A percentile compares a stretch with the other conserved stretches of the same genome.
phyloP scores from a whole-genome alignment of 2,888 invertebrate genomes.

The Nemotelus nigrinus region DNA sequence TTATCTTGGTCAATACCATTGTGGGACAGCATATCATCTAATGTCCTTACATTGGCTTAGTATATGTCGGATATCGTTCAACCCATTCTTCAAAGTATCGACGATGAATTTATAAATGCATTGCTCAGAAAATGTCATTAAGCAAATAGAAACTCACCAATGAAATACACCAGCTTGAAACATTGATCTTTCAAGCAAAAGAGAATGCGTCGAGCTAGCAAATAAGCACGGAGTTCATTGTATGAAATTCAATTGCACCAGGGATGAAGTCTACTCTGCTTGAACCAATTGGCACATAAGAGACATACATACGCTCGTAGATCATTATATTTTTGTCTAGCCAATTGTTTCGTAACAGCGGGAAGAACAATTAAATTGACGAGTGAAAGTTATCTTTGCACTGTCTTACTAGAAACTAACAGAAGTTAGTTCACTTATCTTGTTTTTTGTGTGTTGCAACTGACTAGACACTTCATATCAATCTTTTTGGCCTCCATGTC shows the following conservation, averaged over 20 bases:
- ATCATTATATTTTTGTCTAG: too few relatives aligned
- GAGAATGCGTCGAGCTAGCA: too few relatives aligned
- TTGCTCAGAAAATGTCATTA: too few relatives aligned
- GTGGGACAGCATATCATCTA: too few relatives aligned
- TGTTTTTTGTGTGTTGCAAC: not conserved
- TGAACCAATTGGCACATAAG: conserved; percentile 2
- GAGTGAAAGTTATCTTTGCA: conserved; percentile 29
- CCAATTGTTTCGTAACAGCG: conserved; percentile 20
- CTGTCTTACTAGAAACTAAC: conserved; percentile 8
- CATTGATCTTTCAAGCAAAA: too few relatives aligned
- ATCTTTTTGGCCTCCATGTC: not conserved
- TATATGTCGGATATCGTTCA: too few relatives aligned
- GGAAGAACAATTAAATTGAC: conserved; percentile 32
- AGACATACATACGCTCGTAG: not conserved
- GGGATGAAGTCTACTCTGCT: not conserved
- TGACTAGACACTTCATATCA: not conserved
- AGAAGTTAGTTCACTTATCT: conserved; percentile 12
- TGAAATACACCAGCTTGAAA: too few relatives aligned
- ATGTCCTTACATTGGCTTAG: too few relatives aligned
- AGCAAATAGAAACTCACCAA: too few relatives aligned
- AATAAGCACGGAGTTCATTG: not conserved
- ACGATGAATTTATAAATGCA: too few relatives aligned
- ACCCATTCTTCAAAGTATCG: too few relatives aligned
- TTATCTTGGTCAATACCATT: too few relatives aligned
- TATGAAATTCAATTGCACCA: conserved; percentile 10